Conservation (phyloP, 2,888 invertebrate genomes). For the Anoplius nigerrimus region DNA sequence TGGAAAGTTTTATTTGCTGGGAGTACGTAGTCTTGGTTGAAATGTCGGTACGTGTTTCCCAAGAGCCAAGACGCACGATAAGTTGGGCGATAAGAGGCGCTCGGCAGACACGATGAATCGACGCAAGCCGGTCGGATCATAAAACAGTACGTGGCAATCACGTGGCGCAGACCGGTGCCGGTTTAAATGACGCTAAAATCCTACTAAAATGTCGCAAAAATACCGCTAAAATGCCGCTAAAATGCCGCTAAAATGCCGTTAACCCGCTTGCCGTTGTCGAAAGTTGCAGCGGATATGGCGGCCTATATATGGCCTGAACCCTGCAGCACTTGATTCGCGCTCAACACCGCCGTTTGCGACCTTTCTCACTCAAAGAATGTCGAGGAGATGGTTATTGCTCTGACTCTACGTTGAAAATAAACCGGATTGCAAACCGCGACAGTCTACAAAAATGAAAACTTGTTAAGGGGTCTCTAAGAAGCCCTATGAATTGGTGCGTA, state of each 20-base stretch:
- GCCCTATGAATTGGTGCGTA: slow-evolving; percentile 26
- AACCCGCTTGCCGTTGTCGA: slow-evolving; percentile 35
- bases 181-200: too few relatives aligned
- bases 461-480: too few relatives aligned
- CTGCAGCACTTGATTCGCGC: too few relatives aligned
- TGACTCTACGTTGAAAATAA: too few relatives aligned
- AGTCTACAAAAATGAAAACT: too few relatives aligned
- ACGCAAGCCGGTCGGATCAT: slow-evolving; percentile 13
- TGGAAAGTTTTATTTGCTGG: too few relatives aligned
- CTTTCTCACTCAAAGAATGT: background rate
- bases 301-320: slow-evolving; percentile 6
- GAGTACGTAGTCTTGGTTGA: too few relatives aligned
- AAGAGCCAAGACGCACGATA: background rate
- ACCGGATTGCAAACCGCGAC: too few relatives aligned
- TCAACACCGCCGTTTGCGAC: slow-evolving; percentile 12
- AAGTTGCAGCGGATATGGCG: slow-evolving; percentile 27
- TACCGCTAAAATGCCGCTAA: slow-evolving; percentile 45
- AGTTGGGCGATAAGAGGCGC: background rate
- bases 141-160: slow-evolving; percentile 28
- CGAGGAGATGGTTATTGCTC: too few relatives aligned
- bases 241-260: slow-evolving; percentile 54
- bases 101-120: slow-evolving; percentile 22
- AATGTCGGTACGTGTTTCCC: too few relatives aligned
- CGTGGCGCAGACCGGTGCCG: slow-evolving; percentile 21
- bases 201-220: slow-evolving; percentile 51